Evolutionary conservation across 2,888 invertebrate species (phyloP).

Genomic region (Nebria brevicollis): DNA sequence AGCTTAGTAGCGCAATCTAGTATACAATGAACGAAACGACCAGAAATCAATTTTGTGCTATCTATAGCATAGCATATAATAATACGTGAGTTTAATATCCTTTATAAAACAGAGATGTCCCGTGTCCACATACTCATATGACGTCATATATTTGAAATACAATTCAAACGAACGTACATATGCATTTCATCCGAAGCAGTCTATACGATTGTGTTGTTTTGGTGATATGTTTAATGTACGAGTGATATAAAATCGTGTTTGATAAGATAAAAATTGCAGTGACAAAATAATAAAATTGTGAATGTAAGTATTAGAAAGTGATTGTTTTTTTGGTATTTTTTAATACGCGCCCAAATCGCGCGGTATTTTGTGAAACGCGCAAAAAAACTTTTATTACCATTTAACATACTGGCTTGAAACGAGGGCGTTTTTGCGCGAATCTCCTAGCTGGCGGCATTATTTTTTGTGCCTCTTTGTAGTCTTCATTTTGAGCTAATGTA

Average conservation of each 20-base stretch:
- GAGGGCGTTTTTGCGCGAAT: background rate
- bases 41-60: slow-evolving; percentile 47
- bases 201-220: background rate
- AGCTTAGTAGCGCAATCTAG: background rate
- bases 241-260: background rate
- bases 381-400: background rate
- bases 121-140: background rate
- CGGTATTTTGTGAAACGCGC: background rate
- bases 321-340: background rate
- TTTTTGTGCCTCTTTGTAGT: background rate
- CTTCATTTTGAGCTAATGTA: background rate
- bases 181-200: background rate
- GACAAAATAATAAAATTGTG: background rate
- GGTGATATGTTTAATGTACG: background rate
- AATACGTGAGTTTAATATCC: background rate
- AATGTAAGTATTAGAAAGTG: background rate
- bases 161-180: background rate
- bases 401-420: background rate
- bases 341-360: background rate
- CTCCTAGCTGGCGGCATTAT: background rate
- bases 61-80: background rate
- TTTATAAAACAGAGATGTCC: background rate
- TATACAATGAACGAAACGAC: slow-evolving; percentile 61
- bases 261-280: background rate
- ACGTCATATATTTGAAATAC: background rate